Evolutionary conservation across 2,797 vertebrate genomes (phyloP), one percentile per base, ranked within the genome.

Genomic region (Catostomus latipinnis): DNA sequence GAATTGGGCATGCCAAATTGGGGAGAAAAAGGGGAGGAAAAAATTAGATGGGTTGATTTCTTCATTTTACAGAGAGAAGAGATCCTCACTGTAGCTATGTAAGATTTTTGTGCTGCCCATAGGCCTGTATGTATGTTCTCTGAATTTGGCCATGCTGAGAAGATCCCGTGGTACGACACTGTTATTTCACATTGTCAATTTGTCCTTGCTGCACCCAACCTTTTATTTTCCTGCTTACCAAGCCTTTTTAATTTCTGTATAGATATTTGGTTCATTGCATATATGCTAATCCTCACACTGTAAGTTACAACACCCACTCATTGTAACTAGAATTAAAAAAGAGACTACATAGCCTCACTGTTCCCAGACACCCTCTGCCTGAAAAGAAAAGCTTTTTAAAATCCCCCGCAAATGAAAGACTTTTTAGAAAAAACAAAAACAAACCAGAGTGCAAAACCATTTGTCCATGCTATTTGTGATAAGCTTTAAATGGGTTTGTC

Each of bases 111-210:
- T 54, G 6, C 52, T 54, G 72, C 60, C 43, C 49, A 49, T 53
- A 11, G 16, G 4, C 8, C 22, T 58, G 18, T 57, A 72, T 76
- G 16, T 54, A 34, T 69, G 65, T 70, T 14, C 73, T 67, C 58
- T 74, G 56, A 61, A 66, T 71, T 78, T 16, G 22, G 6, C 18
- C 48, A 58, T 78, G 71, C 74, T 78, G 78, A 49, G 53, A 81
- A 53, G 65, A 13, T 73, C 83, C 85, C 81, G 80, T 85, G 81
- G 82, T 43, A 80, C 18, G 62, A 66, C 8, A 10, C 45, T 61
- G 72, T 71, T 84, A 74, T 80, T 86, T 86, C 71, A 69, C 82
- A 63, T 79, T 81, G 18, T 77, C 82, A 84, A 62, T 76, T 81
- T 81, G 85, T 83, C 87, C 86, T 81, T 62, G 83, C n/a, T 72